phyloP scores from a whole-genome alignment of 2,888 invertebrate genomes.

The Pachliopta kotzebuea region DNA sequence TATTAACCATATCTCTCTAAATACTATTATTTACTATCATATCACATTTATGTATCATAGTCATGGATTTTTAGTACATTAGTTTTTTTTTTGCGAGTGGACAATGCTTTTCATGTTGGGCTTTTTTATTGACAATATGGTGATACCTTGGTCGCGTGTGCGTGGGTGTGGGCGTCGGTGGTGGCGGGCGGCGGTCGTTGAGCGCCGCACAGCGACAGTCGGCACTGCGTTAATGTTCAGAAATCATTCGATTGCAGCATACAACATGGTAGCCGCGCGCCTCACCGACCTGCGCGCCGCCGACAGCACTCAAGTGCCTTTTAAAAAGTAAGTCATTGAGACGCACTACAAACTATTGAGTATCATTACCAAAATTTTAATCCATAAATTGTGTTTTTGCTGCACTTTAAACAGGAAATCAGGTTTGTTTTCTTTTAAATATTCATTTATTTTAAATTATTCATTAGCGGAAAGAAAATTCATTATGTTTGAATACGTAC shows the following conservation, averaged over 20 bases:
- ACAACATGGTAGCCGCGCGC: slow-evolving; percentile 99
- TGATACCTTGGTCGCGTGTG: slow-evolving; percentile 54
- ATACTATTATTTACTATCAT: slow-evolving; percentile 11
- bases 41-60: not conserved
- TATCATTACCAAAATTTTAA: slow-evolving; percentile 18
- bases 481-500: too few species aligned
- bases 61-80: slow-evolving; percentile 3
- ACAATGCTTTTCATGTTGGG: slow-evolving; percentile 40
- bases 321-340: slow-evolving; percentile 92
- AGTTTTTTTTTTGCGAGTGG: slow-evolving; percentile 4
- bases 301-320: slow-evolving; percentile 98
- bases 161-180: slow-evolving; percentile 41
- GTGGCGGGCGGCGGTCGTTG: slow-evolving; percentile 42
- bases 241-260: slow-evolving; percentile 93
- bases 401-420: slow-evolving; percentile 60
- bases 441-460: not conserved
- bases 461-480: not conserved
- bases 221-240: slow-evolving; percentile 78
- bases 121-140: slow-evolving; percentile 77
- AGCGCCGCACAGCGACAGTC: slow-evolving; percentile 34
- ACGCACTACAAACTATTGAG: slow-evolving; percentile 8
- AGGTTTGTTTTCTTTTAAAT: slow-evolving; percentile 52
- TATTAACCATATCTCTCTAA: not conserved
- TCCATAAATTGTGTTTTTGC: slow-evolving; percentile 40
- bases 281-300: slow-evolving; percentile 96